Conservation (phyloP, 2,113 vertebrate genomes). For the Mola mola region DNA sequence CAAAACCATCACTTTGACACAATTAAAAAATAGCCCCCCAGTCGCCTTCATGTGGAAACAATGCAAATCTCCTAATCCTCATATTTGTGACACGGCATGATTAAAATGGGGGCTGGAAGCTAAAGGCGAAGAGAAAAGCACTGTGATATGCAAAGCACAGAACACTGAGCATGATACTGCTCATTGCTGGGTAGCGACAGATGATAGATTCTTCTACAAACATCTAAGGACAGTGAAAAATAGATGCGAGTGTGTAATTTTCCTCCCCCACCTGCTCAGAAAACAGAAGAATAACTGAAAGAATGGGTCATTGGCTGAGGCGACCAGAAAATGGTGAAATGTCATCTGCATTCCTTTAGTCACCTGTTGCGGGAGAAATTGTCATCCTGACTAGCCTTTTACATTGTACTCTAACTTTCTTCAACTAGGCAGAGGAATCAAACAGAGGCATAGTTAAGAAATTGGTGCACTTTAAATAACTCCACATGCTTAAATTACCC, state of each 20-base stretch:
- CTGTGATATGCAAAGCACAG: constrained; percentile 30
- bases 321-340: constrained; percentile 16
- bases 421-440: background rate
- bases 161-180: constrained; percentile 7
- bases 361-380: constrained; percentile 12
- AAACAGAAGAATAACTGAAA: too few species aligned
- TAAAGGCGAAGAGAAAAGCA: constrained; percentile 18
- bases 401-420: constrained; percentile 2
- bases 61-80: constrained; percentile 75
- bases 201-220: constrained; percentile 24
- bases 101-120: constrained; percentile 57
- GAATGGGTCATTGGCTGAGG: constrained; percentile 16
- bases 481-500: too few species aligned
- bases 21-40: constrained; percentile 29
- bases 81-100: constrained; percentile 65
- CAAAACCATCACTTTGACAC: constrained; percentile 38
- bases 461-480: too few species aligned
- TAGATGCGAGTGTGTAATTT: background rate
- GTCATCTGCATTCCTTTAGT: constrained; percentile 19
- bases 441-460: too few species aligned
- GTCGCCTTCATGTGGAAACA: constrained; percentile 64
- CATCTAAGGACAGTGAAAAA: background rate
- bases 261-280: background rate
- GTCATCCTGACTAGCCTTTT: constrained; percentile 18
- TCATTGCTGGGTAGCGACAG: background rate